These are phyloP conservation scores for Betta splendens DNA, from an alignment of 2,797 vertebrate genomes.

Conservation along the genomic window DNA sequence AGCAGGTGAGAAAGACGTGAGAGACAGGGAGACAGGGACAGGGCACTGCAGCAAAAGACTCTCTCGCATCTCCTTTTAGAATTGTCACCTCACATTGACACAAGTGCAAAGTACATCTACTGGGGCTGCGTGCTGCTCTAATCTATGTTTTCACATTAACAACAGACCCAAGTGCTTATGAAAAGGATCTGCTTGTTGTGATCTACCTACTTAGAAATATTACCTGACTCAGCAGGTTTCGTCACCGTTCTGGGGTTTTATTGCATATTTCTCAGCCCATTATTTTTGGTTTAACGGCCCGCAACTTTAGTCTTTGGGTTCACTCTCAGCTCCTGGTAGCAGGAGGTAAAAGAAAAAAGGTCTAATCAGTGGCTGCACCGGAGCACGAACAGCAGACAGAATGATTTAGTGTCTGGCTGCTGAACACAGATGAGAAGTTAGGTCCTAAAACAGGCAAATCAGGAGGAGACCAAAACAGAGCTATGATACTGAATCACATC, in stretches of 20 bases:
- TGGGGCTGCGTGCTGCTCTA: neutral
- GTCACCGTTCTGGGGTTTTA: neutral
- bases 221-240: neutral
- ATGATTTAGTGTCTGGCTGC: neutral
- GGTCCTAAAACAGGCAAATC: neutral
- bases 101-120: neutral
- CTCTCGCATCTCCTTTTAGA: slow-evolving; percentile 34
- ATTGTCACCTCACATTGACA: slow-evolving; percentile 3
- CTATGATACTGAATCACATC: no score
- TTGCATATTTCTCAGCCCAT: neutral
- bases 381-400: neutral
- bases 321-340: neutral
- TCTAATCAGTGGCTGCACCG: neutral
- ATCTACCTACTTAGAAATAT: neutral
- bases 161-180: neutral
- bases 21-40: slow-evolving; percentile 29
- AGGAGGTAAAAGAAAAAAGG: neutral
- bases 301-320: neutral
- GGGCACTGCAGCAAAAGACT: slow-evolving; percentile 33
- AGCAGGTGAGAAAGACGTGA: slow-evolving; percentile 37
- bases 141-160: slow-evolving; percentile 11
- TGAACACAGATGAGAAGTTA: neutral
- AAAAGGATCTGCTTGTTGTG: neutral
- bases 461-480: slow-evolving; percentile 7
- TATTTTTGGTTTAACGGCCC: neutral